Evolutionary conservation across 2,113 vertebrate genomes (phyloP), one percentile per base, ranked within the genome.

Genomic region (Carlito syrichta): DNA sequence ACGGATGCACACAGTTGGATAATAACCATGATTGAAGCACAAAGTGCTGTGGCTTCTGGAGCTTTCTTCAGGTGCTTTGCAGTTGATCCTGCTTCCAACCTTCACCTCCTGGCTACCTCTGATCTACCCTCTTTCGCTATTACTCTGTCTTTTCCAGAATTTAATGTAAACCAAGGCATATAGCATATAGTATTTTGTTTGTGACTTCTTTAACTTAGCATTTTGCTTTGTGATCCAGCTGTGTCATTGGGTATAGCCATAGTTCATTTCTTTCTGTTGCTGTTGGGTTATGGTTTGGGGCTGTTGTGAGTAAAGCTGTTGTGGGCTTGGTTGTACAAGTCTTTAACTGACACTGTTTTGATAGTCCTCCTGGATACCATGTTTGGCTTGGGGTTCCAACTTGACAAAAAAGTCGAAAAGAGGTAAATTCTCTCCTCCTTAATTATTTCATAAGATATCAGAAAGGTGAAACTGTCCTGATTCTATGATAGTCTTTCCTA

Each of bases 31-130:
- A 7, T 84, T 35, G 40, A 62, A 77, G 58, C 12, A 3, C 3
- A 35, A 38, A 30, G 35, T 2, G 4, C 32, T 2, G 0, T 43
- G 74, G 48, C 8, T 13, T 7, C n/a, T 6, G 1, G 23, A 14
- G 23, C 54, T 48, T 35, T 91, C 35, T 82, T 43, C n/a, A 52
- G n/a, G 6, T 14, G 43, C 81, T 45, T 87, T 69, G 52, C 14
- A 22, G 6, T 92, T 6, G 13, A 1, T 54, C 4, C 10, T 23
- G 9, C 52, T 52, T 8, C 9, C 5, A 1, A 12, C 13, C 9
- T 81, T 19, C 6, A 27, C 17, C 85, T n/a, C 11, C 74, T 60
- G 69, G 6, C 43, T 52, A 7, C 48, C 22, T 68, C 52, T 85
- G 48, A 45, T 45, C 62, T 89, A 32, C 14, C 48, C 17, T 63